phyloP scores from a whole-genome alignment of 2,888 invertebrate genomes.

The Pharmacophagus antenor region DNA sequence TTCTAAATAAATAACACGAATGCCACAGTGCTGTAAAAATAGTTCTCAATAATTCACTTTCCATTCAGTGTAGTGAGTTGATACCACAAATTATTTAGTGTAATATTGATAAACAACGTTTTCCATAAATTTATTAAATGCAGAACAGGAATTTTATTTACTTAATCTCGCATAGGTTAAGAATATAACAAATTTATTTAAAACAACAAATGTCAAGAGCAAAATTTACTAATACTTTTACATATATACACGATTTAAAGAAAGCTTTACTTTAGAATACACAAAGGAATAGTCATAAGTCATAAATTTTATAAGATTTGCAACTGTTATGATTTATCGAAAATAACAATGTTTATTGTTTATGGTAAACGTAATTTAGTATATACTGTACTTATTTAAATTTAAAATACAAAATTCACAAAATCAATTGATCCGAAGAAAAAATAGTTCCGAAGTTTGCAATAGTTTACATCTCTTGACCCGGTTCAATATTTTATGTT shows the following conservation, averaged over 20 bases:
- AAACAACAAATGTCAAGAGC: not conserved
- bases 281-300: no score
- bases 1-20: slow-evolving; percentile 67
- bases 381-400: no score
- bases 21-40: slow-evolving; percentile 62
- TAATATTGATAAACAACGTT: slow-evolving; percentile 46
- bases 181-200: not conserved
- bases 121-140: slow-evolving; percentile 48
- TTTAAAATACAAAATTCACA: no score
- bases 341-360: no score
- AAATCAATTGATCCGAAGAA: no score
- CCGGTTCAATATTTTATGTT: slow-evolving; percentile 21
- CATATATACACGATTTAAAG: not conserved
- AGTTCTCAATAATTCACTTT: slow-evolving; percentile 64
- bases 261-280: not conserved
- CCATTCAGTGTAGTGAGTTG: slow-evolving; percentile 60
- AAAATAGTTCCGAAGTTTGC: slow-evolving; percentile 17
- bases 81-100: slow-evolving; percentile 55
- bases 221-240: not conserved
- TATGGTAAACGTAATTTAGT: no score
- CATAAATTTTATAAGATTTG: no score
- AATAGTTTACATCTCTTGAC: slow-evolving; percentile 22
- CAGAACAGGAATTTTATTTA: not conserved
- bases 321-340: no score
- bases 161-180: no score